Base-by-base conservation (phyloP, 1,140 invertebrate genomes). In the Sycophila sp. region DNA sequence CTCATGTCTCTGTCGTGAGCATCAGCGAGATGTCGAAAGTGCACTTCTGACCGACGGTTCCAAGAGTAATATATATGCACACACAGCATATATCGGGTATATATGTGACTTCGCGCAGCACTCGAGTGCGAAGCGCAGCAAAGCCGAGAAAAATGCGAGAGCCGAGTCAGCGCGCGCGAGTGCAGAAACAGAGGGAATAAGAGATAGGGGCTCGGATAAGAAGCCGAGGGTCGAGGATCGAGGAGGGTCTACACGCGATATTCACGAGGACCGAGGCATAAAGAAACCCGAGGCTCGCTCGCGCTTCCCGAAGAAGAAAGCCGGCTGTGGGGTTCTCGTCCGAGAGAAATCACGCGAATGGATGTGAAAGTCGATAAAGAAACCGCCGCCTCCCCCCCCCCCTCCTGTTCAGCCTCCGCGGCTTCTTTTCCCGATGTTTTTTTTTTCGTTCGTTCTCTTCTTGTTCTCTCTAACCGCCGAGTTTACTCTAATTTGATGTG, bases 291-390 rank as follows among this genome's bases (percentile, higher is more conserved):
- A n/a, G n/a, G 42, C 42, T 17, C 8, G 19, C 42, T 17, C 19
- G 42, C 6, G 42, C 19, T 47, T 47, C 19, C 19, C n/a, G n/a
- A 40, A 40, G 38, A 40, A 40, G n/a, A n/a, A n/a, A 13, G 38
- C 38, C n/a, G 11, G 28, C n/a, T 24, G 15, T 49, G 17, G 15
- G 19, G 24, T 63, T 63, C 30, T 13, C 34, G 49, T 28, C n/a
- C n/a, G 17, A 63, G 59, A 49, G 59, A 47, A 19, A 63, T 63
- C 59, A n/a, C 11, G 59, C 13, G 26, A 53, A 53, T 63, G 42
- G 59, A 63, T 49, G 59, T 63, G 42, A 63, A 63, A 63, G 42
- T 22, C 28, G 28, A 47, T 40, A 42, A 63, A 63, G 59, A 49
- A 63, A 63, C 17, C 26, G 32, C 10, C 11, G 42, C 11, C 15